Evolutionary conservation across 92 coral and sea anemone genomes (phyloP), one percentile per base, ranked within the genome.

Genomic region (Chrysogorgia sp.): DNA sequence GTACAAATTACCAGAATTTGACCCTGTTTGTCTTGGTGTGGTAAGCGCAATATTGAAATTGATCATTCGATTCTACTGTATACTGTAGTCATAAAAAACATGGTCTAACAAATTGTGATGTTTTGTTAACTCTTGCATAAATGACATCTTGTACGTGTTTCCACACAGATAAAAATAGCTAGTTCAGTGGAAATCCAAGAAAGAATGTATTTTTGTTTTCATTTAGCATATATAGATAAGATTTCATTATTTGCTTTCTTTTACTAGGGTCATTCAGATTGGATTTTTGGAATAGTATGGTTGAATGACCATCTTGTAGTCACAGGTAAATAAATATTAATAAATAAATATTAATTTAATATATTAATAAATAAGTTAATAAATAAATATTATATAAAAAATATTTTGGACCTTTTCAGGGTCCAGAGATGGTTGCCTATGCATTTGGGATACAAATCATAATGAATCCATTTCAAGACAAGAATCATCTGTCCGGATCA

Each of bases 201-300:
- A n/a, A n/a, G n/a, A n/a, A n/a, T n/a, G n/a, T n/a, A n/a, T n/a
- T n/a, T n/a, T n/a, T n/a, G n/a, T n/a, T n/a, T n/a, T n/a, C n/a
- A n/a, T n/a, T n/a, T n/a, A n/a, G n/a, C n/a, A n/a, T n/a, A n/a
- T n/a, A n/a, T n/a, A n/a, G n/a, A n/a, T n/a, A n/a, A n/a, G n/a
- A n/a, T 26, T 40, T 59, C 28, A 17, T 59, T 23, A 2, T 13
- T 14, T 33, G 6, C 65, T 25, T 59, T n/a, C 62, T 55, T 30
- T 28, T 63, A 79, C 45, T 40, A 92, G 97, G 87, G 76, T 37
- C 97, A 93, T 52, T 65, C 74, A 63, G 97, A 93, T 81, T 93
- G 97, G 97, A 85, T 93, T 23, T 93, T 93, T 89, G 84, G 92
- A 35, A 80, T 87, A 47, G 91, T 83, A 30, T 93, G 97, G 97